Evolutionary conservation across 1,140 invertebrate genomes (phyloP), one percentile per base, ranked within the genome.

Genomic region (Drosophila baimaii): DNA sequence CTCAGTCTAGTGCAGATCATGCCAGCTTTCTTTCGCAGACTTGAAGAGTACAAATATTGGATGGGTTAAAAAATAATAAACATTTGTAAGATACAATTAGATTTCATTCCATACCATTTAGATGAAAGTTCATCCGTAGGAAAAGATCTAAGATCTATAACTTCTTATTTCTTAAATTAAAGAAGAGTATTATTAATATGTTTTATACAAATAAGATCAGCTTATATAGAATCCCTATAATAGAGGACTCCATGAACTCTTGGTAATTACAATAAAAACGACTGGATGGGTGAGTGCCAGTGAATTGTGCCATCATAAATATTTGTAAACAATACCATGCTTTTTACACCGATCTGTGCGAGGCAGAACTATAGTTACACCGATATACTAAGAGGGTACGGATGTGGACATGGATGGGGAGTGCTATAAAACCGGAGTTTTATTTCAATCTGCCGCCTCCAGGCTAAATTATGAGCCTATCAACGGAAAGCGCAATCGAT

Each of bases 401-500:
- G 25, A 33, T 47, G 46, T 33, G 29, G 29, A 33, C 17, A 2
- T 33, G 49, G 51, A 35, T 21, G 44, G 8, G 31, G 46, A 51
- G 43, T 65, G 76, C 71, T 74, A 88, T 88, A 88, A 88, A 88
- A 89, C 65, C 61, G 49, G 62, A 88, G 73, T 89, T 88, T 88
- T 89, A 88, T 88, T 88, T 88, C 80, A 88, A 88, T 88, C 84
- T 88, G 84, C 84, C 84, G 84, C 84, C 84, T 73, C 73, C 63
- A 79, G 77, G 69, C 59, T 61, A 69, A 81, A 75, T 89, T 83
- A 89, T 79, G 80, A 55, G 58, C 75, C 79, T 86, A 85, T 85
- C 81, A 69, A 79, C 52, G 47, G 52, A 69, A 76, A 61, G 47
- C 44, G 47, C 63, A 68, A 85, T 86, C 82, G 83, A 83, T 88